Evolutionary conservation across 2,888 invertebrate genomes (phyloP), one percentile per base, ranked within the genome.

Genomic region (Hetaerina titia): DNA sequence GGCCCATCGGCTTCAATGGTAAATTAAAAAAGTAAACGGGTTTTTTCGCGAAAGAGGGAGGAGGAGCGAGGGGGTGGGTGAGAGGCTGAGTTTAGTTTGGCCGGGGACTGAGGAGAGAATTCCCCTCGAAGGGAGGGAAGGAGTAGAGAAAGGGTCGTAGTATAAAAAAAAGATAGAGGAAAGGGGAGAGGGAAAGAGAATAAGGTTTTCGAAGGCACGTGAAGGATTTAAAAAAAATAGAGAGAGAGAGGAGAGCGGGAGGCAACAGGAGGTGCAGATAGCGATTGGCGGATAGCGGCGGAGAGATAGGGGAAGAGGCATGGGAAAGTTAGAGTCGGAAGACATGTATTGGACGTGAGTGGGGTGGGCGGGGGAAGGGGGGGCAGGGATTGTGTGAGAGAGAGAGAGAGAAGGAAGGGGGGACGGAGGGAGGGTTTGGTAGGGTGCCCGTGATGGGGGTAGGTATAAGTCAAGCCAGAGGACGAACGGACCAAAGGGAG

Each of bases 351-450:
- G 90, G 90, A 90, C 64, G 90, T 31, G 94, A 95, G 95, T 45
- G 45, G 89, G 25, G 22, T 57, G 95, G 95, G 95, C 94, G 94
- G 81, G 89, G 88, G 94, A n/a, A n/a, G n/a, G 1, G 45, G 95
- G 95, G 95, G n/a, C n/a, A 74, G 69, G 95, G 95, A 95, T 90
- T 94, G 64, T 95, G 95, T 95, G 95, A 96, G 95, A 95, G 95
- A 95, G 94, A 95, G 92, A 89, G 95, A 95, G 95, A 95, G 96
- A 96, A 96, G 95, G 95, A 95, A 45, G 45, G 45, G 45, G 45
- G 45, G 45, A 45, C 45, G 31, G 31, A n/a, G n/a, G 11, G 81
- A 9, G 81, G 25, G 81, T 13, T 81, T 63, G 63, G 63, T 19
- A 19, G 63, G 63, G 63, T 63, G 63, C 63, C 63, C 15, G 15